These are phyloP conservation scores for Pocillopora damicornis DNA, from an alignment of 64 coral and sea anemone species.

Conservation along the genomic window DNA sequence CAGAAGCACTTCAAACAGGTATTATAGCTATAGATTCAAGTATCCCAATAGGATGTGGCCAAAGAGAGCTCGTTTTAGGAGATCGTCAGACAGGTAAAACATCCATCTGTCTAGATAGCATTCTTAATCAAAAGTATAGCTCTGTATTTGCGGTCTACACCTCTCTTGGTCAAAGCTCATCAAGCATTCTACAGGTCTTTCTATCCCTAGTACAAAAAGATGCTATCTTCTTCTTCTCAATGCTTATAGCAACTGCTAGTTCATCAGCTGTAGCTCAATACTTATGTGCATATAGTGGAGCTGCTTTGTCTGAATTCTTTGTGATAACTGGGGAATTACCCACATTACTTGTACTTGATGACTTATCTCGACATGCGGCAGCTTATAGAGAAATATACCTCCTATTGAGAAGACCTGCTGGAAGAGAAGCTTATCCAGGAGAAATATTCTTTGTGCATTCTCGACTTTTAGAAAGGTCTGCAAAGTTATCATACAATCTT, in stretches of 20 bases:
- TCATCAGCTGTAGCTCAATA: neutral
- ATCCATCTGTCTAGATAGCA: too few species aligned
- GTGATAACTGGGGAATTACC: neutral
- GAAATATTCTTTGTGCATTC: conserved; percentile 43
- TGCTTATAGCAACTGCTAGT: neutral
- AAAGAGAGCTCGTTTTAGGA: too few species aligned
- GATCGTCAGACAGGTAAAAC: too few species aligned
- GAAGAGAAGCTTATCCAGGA: conserved; percentile 44
- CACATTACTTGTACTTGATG: conserved; percentile 10
- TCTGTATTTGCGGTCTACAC: neutral
- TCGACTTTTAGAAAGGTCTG: conserved; percentile 10
- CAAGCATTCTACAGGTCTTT: neutral
- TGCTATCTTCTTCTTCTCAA: neutral
- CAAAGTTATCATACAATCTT: neutral
- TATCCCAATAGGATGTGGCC: too few species aligned
- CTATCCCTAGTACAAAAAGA: neutral
- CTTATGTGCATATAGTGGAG: neutral
- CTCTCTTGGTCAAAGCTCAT: neutral
- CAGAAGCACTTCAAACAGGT: too few species aligned
- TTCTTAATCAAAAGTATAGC: too few species aligned
- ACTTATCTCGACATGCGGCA: conserved; percentile 13
- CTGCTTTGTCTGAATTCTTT: conserved; percentile 17
- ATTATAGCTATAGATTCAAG: too few species aligned
- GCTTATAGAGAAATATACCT: conserved; percentile 36
- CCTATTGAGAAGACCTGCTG: conserved; percentile 20